Evolutionary conservation across 2,888 invertebrate species (phyloP).

Genomic region (Autographa gamma): DNA sequence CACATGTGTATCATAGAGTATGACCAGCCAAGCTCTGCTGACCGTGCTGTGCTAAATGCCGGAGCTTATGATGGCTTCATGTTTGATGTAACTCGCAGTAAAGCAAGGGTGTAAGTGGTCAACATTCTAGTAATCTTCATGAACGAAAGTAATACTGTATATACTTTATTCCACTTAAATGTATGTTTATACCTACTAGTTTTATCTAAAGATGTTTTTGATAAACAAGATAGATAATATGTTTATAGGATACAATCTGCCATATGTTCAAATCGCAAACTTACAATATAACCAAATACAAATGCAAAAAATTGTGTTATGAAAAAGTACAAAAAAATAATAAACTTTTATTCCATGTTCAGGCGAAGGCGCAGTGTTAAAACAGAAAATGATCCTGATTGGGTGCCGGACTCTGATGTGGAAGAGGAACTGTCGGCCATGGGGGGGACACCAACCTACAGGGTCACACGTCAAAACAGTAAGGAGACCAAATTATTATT

Average conservation of each 20-base stretch:
- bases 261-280: no score
- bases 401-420: slow-evolving; percentile 91
- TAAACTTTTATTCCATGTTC: slow-evolving; percentile 9
- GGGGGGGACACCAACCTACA: slow-evolving; percentile 82
- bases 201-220: not conserved
- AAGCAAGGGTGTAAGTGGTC: slow-evolving; percentile 78
- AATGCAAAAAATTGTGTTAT: no score
- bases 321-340: no score
- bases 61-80: slow-evolving; percentile 90
- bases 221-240: not conserved
- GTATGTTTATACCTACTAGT: not conserved
- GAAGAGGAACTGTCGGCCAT: slow-evolving; percentile 92
- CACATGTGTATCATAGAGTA: slow-evolving; percentile 92
- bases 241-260: no score
- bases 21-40: slow-evolving; percentile 88
- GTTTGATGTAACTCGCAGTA: slow-evolving; percentile 89
- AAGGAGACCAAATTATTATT: slow-evolving; percentile 34
- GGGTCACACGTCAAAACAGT: slow-evolving; percentile 76
- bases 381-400: slow-evolving; percentile 86
- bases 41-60: slow-evolving; percentile 89
- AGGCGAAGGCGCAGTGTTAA: slow-evolving; percentile 77
- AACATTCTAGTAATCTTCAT: not conserved
- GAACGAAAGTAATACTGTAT: no score
- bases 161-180: no score
- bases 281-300: no score